Base-by-base conservation (phyloP, 2,113 vertebrate species). In the Sinocyclocheilus maitianheensis region DNA sequence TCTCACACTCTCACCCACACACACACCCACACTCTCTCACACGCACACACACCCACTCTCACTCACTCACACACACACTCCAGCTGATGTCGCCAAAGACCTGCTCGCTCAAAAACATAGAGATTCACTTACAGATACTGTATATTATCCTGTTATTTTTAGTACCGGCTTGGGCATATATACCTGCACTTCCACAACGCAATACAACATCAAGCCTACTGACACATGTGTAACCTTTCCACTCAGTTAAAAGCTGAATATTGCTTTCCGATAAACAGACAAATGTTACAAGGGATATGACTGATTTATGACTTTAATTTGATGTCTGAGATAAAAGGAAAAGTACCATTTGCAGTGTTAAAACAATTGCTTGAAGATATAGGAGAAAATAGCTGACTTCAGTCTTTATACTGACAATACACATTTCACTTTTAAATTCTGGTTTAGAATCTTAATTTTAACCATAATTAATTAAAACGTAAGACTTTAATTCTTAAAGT, bases 1-100 rank as follows among this genome's bases (percentile, higher is more conserved):
- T 67, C 76, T 34, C 85, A 83, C 80, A 85, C 74, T 78, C 30
- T 13, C 51, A 24, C 40, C 67, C 76, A 46, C 85, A 83, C 80
- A 85, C 74, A 83, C 34, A 18, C 51, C 18, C 40, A 75, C 76
- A 46, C n/a, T n/a, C n/a, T 22, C 63, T 37, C 67, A 34, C 16
- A 74, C 84, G 43, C 84, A 83, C 79, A 30, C 30, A 30, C 30
- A 30, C 30, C 76, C 51, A 24, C 40, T 22, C 77, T 67, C 76
- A 46, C n/a, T n/a, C n/a, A n/a, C n/a, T n/a, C 85, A 83, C 80
- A 85, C 74, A 83, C 30, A 18, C 51, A 24, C 40, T 22, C 77
- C 77, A 80, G 77, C 55, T 80, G 77, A 80, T 80, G 77, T 80
- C 58, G 77, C 43, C 51, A 55, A 53, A 83, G 26, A 74, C 71